These are phyloP conservation scores for Knipowitschia caucasica DNA, from an alignment of 2,797 vertebrate species.

Conservation along the genomic window DNA sequence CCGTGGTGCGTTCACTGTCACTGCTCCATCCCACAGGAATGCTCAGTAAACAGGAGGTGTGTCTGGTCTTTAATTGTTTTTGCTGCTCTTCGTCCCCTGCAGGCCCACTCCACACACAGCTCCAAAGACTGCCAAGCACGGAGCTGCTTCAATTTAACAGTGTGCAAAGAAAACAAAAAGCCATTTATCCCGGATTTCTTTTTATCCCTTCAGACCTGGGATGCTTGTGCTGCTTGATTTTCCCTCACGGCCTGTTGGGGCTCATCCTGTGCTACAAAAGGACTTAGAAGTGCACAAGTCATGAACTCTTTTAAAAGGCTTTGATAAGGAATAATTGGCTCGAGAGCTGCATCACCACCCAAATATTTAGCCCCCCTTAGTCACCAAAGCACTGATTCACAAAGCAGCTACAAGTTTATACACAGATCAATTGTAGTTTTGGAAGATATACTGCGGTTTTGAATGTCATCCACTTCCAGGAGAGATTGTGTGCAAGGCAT, in stretches of 20 bases:
- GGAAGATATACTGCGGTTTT: background rate
- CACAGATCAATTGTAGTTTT: background rate
- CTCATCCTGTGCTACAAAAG: constrained; percentile 23
- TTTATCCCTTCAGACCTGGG: constrained; percentile 30
- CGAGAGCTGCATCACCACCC: constrained; percentile 10
- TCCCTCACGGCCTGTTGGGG: constrained; percentile 44
- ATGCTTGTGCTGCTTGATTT: constrained; percentile 40
- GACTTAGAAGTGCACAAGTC: constrained; percentile 22
- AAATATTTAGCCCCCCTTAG: constrained; percentile 14
- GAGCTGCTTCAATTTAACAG: constrained; percentile 65
- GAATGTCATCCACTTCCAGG: background rate
- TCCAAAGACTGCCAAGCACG: constrained; percentile 58
- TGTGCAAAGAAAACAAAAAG: constrained; percentile 43
- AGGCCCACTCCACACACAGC: constrained; percentile 50
- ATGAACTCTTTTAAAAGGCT: constrained; percentile 14
- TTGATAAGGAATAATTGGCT: constrained; percentile 8
- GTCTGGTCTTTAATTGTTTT: constrained; percentile 71
- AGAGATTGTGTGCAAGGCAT: background rate
- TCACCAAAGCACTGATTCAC: background rate
- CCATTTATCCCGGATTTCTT: constrained; percentile 40
- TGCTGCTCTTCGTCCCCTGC: constrained; percentile 47
- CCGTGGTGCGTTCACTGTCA: constrained; percentile 47
- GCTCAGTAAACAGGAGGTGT: constrained; percentile 66
- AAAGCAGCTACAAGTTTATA: constrained; percentile 5
- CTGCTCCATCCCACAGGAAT: constrained; percentile 62